Conservation (phyloP, 2,888 invertebrate species). For the Mimas tiliae region DNA sequence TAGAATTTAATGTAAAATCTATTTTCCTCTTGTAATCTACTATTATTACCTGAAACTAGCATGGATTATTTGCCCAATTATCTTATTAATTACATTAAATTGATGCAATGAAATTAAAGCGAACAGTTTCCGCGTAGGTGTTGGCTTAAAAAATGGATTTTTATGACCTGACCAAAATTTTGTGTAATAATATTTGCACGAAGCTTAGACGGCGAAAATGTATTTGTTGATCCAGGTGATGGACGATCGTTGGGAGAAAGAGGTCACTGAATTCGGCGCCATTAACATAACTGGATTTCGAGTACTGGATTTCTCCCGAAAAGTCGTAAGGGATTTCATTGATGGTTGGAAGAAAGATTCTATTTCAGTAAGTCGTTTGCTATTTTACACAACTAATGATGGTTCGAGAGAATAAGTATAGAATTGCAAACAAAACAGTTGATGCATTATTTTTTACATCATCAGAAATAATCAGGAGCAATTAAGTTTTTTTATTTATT, state of each 20-base stretch:
- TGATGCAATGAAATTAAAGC: too few species aligned
- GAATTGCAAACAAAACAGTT: too few species aligned
- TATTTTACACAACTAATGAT: not conserved
- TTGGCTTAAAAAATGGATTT: not conserved
- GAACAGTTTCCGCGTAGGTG: not conserved
- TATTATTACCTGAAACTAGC: too few species aligned
- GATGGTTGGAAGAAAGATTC: constrained; percentile 92
- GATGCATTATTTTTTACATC: too few species aligned
- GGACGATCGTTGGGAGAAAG: constrained; percentile 97
- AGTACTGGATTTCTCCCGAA: constrained; percentile 92
- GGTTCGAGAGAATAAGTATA: too few species aligned
- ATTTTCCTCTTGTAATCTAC: too few species aligned
- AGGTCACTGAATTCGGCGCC: constrained; percentile 96
- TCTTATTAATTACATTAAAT: too few species aligned
- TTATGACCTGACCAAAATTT: not conserved
- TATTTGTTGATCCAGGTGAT: constrained; percentile 88
- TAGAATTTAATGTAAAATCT: too few species aligned
- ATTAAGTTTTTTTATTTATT: too few species aligned
- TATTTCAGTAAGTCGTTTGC: constrained; percentile 88
- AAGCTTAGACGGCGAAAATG: constrained; percentile 26
- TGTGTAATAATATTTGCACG: constrained; percentile 18
- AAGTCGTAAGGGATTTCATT: constrained; percentile 92
- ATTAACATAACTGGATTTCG: constrained; percentile 99
- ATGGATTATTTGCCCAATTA: too few species aligned
- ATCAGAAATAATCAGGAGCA: too few species aligned